Base-by-base conservation (phyloP, 1,140 invertebrate species). In the Platorchestia sp. region DNA sequence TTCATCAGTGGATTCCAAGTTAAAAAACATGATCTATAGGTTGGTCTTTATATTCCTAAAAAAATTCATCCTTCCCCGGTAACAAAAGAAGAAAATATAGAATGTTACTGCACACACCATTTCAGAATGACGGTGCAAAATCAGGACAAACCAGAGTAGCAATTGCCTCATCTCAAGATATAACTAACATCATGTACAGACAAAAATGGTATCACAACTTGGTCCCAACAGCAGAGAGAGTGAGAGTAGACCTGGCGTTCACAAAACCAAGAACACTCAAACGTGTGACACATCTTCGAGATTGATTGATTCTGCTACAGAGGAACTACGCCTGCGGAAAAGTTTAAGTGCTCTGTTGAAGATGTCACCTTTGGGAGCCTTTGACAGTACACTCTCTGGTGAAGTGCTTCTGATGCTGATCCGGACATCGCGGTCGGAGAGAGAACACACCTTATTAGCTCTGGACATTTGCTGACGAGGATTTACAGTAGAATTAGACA, bases 271-370 rank as follows among this genome's bases (percentile, higher is more conserved):
- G 36, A 75, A 75, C 27, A 75, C 36, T 89, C 87, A 89, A 44
- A 89, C 87, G 43, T 89, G 87, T 42, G 87, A 89, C 87, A 89
- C 87, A 44, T 89, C 87, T 10, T 22, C 42, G 27, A 89, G 87
- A 89, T 44, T 36, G 27, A 89, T 42, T 16, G 87, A 89, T 42
- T 89, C 87, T 16, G 41, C n/a, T 27, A 75, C 27, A 44, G 41
- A 43, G 41, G 87, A 89, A 89, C 41, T 89, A 10, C 87, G 36
- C 42, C 87, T 41, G 3, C 87, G 7, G 43, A 89, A 16, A 89
- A 89, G 5, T 42, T 43, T 89, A 41, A 89, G 87, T 42, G 87
- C 87, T 42, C 87, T 89, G 41, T 89, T 89, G 87, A 89, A 89
- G 87, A 89, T 42, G 42, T 89, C 87, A 42, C 41, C 87, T 89